Evolutionary conservation across 2,797 vertebrate species (phyloP).

Genomic region (Hyperoplus immaculatus): DNA sequence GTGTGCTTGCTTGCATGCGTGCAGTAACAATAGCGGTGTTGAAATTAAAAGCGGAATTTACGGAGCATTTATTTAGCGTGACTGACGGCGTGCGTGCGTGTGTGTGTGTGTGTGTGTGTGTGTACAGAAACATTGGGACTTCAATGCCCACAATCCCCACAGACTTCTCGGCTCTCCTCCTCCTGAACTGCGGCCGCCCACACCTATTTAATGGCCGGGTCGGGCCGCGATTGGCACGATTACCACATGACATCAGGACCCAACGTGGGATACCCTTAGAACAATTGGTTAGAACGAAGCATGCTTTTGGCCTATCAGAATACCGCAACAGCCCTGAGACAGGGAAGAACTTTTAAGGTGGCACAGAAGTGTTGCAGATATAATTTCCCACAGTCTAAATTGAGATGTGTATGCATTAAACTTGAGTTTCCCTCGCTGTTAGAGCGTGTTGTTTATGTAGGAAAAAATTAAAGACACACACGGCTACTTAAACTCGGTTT

Average conservation of each 20-base stretch:
- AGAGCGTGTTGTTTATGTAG: constrained; percentile 16
- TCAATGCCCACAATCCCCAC: constrained; percentile 89
- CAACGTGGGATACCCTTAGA: constrained; percentile 83
- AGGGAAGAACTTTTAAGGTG: constrained; percentile 83
- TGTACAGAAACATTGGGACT: constrained; percentile 86
- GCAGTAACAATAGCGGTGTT: constrained; percentile 68
- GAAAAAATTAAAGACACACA: not conserved
- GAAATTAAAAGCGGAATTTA: constrained; percentile 84
- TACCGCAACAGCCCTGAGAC: constrained; percentile 31
- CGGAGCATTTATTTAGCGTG: constrained; percentile 85
- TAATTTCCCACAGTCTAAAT: constrained; percentile 42
- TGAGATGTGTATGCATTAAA: constrained; percentile 62
- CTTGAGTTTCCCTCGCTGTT: constrained; percentile 28
- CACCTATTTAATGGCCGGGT: constrained; percentile 68
- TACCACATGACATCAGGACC: constrained; percentile 59
- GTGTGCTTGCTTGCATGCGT: not conserved
- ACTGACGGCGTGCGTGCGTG: constrained; percentile 74
- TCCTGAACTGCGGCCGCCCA: constrained; percentile 28
- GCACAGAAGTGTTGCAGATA: constrained; percentile 48
- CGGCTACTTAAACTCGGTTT: not conserved
- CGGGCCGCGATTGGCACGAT: constrained; percentile 67
- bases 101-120: constrained; percentile 12
- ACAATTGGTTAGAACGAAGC: constrained; percentile 64
- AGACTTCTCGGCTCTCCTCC: constrained; percentile 69
- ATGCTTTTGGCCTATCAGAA: constrained; percentile 69